Evolutionary conservation across 2,888 invertebrate genomes (phyloP), one percentile per base, ranked within the genome.

Genomic region (Netelia fuscicornis): DNA sequence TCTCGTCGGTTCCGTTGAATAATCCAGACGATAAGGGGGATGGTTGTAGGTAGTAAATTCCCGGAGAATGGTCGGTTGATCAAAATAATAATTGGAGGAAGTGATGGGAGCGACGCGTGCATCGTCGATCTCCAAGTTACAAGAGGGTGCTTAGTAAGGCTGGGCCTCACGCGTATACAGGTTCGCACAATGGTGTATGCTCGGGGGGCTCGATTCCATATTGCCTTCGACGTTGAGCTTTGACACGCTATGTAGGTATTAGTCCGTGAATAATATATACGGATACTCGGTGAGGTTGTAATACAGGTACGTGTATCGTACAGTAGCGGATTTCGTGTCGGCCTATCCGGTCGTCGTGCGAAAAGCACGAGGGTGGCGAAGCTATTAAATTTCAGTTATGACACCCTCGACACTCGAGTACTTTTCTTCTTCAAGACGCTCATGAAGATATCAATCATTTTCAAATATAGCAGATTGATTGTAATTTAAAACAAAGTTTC

Each of bases 21-120:
- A 86, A 88, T 87, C 79, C 79, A 79, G 65, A 44, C 54, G 56
- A 65, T 64, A 8, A 17, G n/a, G 58, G 71, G 58, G 75, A 60
- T 58, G 74, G 77, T 8, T 42, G 67, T 56, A 42, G 54, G 54
- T 64, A 65, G 71, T 85, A 83, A 87, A 88, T 85, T 87, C 68
- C 17, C 77, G 76, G 54, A 78, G 79, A 84, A 86, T 85, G 37
- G 84, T 30, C 44, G 78, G 64, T 86, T 84, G 84, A 87, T 87
- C 86, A 84, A 86, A 86, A 86, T 86, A 84, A 88, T 88, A 87
- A 88, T 86, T 85, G 80, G 82, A 42, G 64, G 67, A 60, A 82
- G 77, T 72, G 65, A 67, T 48, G 64, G 25, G 72, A 37, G 10
- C 23, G 52, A 23, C 44, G 44, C 2, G 30, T 52, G 75, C 56